phyloP scores from a whole-genome alignment of 2,113 vertebrate species.

The Montifringilla adamsi region DNA sequence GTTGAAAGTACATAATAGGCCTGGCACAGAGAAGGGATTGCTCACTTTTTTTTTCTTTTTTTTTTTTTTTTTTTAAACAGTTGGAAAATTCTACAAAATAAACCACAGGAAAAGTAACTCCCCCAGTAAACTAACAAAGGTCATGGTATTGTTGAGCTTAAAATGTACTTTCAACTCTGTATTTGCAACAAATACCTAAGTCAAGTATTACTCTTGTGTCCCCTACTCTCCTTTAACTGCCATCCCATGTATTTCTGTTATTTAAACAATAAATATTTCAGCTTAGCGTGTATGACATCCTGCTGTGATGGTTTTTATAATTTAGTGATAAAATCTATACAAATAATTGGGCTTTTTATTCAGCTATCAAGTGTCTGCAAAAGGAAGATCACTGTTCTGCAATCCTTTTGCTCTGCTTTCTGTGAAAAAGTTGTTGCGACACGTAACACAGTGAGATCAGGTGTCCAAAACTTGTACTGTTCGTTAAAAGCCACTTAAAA shows the following conservation, averaged over 20 bases:
- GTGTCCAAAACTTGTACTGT: conserved; percentile 20
- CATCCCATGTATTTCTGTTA: background rate
- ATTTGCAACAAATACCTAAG: background rate
- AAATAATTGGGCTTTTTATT: background rate
- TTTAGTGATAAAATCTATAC: background rate
- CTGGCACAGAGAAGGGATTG: background rate
- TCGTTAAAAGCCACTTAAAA: conserved; percentile 46
- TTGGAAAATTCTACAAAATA: conserved; percentile 15
- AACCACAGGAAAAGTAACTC: background rate
- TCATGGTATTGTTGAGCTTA: background rate
- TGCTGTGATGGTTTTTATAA: background rate
- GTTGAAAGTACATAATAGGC: conserved; percentile 35
- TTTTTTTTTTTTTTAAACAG: background rate
- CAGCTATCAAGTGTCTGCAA: background rate
- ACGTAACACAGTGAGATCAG: conserved; percentile 23
- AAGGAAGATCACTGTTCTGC: background rate
- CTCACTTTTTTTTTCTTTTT: background rate
- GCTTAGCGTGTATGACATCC: background rate
- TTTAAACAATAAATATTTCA: background rate
- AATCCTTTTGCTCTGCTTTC: background rate
- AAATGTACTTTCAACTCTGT: background rate
- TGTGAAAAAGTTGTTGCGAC: background rate
- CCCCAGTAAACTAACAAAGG: background rate
- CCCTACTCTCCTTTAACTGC: background rate
- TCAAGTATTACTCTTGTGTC: background rate